These are phyloP conservation scores for Rana temporaria DNA, from an alignment of 2,113 vertebrate genomes.

Conservation along the genomic window DNA sequence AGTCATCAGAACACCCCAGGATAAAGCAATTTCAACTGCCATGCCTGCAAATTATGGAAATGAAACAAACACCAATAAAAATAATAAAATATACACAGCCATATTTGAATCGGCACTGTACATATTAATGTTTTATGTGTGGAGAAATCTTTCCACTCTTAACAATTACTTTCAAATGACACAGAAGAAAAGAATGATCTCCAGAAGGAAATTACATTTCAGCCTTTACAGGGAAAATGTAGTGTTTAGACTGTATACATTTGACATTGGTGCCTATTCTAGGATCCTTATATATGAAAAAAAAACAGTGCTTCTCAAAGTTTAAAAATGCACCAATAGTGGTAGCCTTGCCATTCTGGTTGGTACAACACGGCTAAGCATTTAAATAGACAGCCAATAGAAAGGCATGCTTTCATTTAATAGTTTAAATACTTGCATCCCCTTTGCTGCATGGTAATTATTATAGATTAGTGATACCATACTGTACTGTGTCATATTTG, in stretches of 20 bases:
- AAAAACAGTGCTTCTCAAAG: no score
- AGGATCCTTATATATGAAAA: neutral
- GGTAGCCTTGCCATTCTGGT: no score
- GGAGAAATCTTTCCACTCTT: neutral
- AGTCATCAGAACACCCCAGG: neutral
- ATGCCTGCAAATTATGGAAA: conserved; percentile 12
- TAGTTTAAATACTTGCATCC: no score
- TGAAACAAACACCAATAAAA: conserved; percentile 6
- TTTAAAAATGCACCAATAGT: no score
- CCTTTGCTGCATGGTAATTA: no score
- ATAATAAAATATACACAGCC: neutral
- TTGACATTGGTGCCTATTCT: no score
- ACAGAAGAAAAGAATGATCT: neutral
- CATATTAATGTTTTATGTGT: neutral
- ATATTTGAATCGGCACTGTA: neutral
- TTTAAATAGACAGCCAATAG: no score
- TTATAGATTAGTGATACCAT: no score
- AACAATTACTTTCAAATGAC: neutral
- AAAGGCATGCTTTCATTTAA: no score
- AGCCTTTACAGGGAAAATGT: neutral
- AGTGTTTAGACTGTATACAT: neutral
- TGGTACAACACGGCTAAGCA: no score
- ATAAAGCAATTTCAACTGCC: conserved; percentile 4
- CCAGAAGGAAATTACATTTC: neutral
- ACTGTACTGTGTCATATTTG: no score